Evolutionary conservation across 2,797 vertebrate genomes (phyloP).

Genomic region (Phataginus tricuspis): DNA sequence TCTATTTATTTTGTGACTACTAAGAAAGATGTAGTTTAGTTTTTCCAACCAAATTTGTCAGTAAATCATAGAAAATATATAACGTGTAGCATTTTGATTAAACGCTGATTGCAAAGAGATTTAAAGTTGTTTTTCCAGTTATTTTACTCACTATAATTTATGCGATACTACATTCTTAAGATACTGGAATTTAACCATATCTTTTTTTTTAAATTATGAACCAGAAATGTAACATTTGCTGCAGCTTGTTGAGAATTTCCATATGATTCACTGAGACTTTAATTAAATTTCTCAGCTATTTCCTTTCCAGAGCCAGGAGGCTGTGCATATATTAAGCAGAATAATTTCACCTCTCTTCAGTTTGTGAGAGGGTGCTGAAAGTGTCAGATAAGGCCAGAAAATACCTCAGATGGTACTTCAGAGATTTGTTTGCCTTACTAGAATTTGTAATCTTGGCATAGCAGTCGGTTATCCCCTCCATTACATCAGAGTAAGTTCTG

Average conservation of each 20-base stretch:
- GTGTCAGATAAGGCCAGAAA: neutral
- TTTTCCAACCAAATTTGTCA: constrained; percentile 41
- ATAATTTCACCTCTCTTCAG: neutral
- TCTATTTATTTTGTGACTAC: constrained; percentile 50
- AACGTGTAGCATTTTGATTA: neutral
- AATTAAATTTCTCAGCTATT: constrained; percentile 52
- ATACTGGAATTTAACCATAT: neutral
- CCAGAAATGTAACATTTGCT: constrained; percentile 16
- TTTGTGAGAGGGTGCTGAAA: neutral
- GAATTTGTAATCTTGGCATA: neutral
- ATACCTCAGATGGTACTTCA: neutral
- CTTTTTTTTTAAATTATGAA: constrained; percentile 1
- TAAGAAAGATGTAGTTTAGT: neutral
- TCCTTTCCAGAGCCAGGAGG: constrained; percentile 7
- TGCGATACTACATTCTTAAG: neutral
- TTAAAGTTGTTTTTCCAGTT: neutral
- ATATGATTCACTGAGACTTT: constrained; percentile 11
- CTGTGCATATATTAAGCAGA: neutral
- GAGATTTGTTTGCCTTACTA: neutral
- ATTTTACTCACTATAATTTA: constrained; percentile 11
- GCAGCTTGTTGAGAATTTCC: neutral
- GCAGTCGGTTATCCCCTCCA: neutral
- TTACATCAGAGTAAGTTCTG: neutral
- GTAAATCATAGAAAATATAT: neutral
- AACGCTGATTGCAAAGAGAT: neutral